Conservation (phyloP, 92 coral and sea anemone genomes). For the Phenganax stokvisi region DNA sequence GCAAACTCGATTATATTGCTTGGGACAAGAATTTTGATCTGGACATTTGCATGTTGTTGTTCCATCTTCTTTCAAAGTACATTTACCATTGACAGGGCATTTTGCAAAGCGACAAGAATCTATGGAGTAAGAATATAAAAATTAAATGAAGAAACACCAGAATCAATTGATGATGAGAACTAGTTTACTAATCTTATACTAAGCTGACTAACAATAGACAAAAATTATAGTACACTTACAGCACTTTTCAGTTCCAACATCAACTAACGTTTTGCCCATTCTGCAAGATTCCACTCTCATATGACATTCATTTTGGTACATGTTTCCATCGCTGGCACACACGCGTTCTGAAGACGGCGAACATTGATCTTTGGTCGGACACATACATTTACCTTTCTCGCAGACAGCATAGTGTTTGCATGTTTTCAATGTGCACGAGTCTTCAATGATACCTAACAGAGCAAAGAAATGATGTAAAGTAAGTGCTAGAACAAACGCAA, state of each 20-base stretch:
- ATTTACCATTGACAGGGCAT: constrained; percentile 17
- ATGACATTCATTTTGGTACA: constrained; percentile 62
- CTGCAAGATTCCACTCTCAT: constrained; percentile 73
- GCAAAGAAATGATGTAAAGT: too few relatives aligned
- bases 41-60: constrained; percentile 37
- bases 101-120: constrained; percentile 20
- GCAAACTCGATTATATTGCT: constrained; percentile 65
- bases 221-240: constrained; percentile 8
- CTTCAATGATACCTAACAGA: constrained; percentile 28
- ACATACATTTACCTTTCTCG: constrained; percentile 74
- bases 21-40: constrained; percentile 60
- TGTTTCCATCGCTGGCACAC: constrained; percentile 64
- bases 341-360: constrained; percentile 45
- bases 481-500: background rate
- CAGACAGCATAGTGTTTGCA: constrained; percentile 62
- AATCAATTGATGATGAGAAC: too few relatives aligned
- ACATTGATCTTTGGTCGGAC: constrained; percentile 69
- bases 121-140: background rate
- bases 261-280: constrained; percentile 32
- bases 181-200: background rate
- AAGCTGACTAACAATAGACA: background rate
- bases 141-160: background rate
- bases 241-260: constrained; percentile 37
- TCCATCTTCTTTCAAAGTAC: constrained; percentile 24
- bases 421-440: constrained; percentile 26